Base-by-base conservation (phyloP, 2,797 vertebrate genomes). In the Telmatherina bonti region DNA sequence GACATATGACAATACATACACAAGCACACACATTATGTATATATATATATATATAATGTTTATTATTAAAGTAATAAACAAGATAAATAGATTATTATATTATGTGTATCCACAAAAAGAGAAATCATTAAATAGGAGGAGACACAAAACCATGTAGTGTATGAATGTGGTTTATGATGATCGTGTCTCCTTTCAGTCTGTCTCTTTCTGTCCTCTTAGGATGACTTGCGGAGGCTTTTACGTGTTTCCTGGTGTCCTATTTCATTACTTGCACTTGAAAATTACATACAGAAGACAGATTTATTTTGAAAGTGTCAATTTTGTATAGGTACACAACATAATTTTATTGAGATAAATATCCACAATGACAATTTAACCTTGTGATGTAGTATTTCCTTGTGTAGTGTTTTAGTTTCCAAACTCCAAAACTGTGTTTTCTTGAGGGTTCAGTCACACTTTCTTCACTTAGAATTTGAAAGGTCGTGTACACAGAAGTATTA, bases 401-500 rank as follows among this genome's bases (percentile, higher is more conserved):
- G 13, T 12, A 12, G 7, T 45, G 11, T 12, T 7, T 10, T 47
- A n/a, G 47, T 51, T 51, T 24, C 3, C 22, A 51, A 47, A 47
- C 18, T 45, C 18, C 18, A 18, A 45, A 5, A 45, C 6, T 16
- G 1, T 52, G 52, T 3, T 0, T 16, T 52, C 43, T 45, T n/a
- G 1, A 45, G 36, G 53, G 35, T 38, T 64, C 11, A 20, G 2
- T 35, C 11, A 56, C 11, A 33, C n/a, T 35, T 35, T 47, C 56
- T 45, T 54, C 36, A 31, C 24, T 51, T 22, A 51, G 22, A 43
- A 56, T 26, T 66, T 16, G 73, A 62, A 72, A 72, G 35, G 10
- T 29, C 8, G 58, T n/a, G 15, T 47, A 53, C 24, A 80, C 31
- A 47, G 10, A 33, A 59, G 24, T 62, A 74, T 57, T 47, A 62